Percentiles rank a stretch among this genome's conserved stretches.
Conservation (phyloP, 2,888 invertebrate genomes). For the Troglohyphantes excavatus region DNA sequence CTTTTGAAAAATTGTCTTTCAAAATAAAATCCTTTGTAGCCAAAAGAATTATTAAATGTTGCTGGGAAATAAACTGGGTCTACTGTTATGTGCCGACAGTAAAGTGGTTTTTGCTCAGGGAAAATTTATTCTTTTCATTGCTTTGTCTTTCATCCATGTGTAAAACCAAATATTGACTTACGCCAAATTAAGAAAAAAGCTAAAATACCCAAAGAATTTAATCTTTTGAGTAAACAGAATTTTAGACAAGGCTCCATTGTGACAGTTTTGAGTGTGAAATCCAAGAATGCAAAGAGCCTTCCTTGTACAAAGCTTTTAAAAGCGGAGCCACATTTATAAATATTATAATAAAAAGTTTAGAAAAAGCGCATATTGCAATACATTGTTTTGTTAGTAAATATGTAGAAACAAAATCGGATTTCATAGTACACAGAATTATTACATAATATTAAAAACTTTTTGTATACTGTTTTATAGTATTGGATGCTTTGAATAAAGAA, state of each 20-base stretch:
- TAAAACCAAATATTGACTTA: constrained; percentile 73
- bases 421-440: too few relatives aligned
- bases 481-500: too few relatives aligned
- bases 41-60: constrained; percentile 30
- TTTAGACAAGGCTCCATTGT: constrained; percentile 10
- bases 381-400: too few relatives aligned
- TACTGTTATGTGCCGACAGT: background rate
- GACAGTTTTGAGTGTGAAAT: constrained; percentile 22
- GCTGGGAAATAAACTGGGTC: background rate
- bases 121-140: constrained; percentile 12
- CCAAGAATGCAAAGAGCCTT: constrained; percentile 1
- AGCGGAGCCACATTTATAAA: too few relatives aligned
- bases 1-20: background rate
- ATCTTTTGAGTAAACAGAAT: constrained; percentile 66
- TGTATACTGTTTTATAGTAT: too few relatives aligned
- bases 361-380: too few relatives aligned
- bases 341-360: too few relatives aligned
- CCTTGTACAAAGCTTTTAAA: too few relatives aligned
- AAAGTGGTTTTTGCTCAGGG: constrained; percentile 17
- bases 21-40: background rate
- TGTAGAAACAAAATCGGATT: too few relatives aligned
- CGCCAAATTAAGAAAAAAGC: constrained; percentile 52
- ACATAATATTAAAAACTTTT: too few relatives aligned
- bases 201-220: constrained; percentile 66
- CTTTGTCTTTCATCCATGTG: constrained; percentile 34